Evolutionary conservation across 1,140 invertebrate genomes (phyloP), one percentile per base, ranked within the genome.

Genomic region (Drosophila erecta): DNA sequence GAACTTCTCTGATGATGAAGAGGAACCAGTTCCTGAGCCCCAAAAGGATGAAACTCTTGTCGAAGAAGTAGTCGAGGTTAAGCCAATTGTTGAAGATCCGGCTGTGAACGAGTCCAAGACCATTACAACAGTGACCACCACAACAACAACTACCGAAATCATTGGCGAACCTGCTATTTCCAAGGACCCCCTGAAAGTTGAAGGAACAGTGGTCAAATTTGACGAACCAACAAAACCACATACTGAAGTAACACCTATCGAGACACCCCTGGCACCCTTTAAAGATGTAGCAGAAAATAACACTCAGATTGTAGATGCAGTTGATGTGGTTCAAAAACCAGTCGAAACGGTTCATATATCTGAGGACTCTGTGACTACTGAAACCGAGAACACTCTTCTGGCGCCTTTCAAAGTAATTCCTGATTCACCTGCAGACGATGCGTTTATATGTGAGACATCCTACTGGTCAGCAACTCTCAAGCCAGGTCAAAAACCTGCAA

Each of bases 1-100:
- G 59, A 78, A 84, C 11, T 92, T 93, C 62, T 91, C 91, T n/a
- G 92, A 93, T 53, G 92, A 93, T 15, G 92, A 93, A 70, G 73
- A 93, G 69, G 73, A 59, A 40, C 0, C 58, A 38, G 12, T 53
- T 3, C 10, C 38, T 40, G 30, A 57, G 15, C 41, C 58, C n/a
- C 12, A 4, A 4, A 38, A 38, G 35, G 35, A 37, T 14, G 11
- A 12, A 2, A 44, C 17, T 10, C 1, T 22, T 0, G 30, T 47
- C 1, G 33, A 35, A 2, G 12, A 47, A 33, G 24, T 46, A 0
- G 17, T 27, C 1, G 10, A 44, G 20, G 5, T 4, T 14, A 12
- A 44, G 43, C 43, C 43, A 12, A 10, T 43, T 43, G 38, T 41
- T 41, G 37, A 43, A 22, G 14, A 17, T 17, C 5, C 70, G 0